Conservation (phyloP, 2,113 vertebrate genomes). For the rabbit (Oryctolagus cuniculus) region mOryCun1.1 NC_091438.1:80010501-80011000, state of each 20-base stretch:
- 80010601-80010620: neutral
- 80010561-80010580: neutral
- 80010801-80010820: neutral
- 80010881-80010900: neutral
- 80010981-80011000: neutral
- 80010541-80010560: neutral
- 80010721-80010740: neutral
- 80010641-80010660: neutral
- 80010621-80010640: fast-evolving
- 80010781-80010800: neutral
- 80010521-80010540: neutral
- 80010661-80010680: neutral
- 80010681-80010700: neutral
- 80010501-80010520: neutral
- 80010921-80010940: neutral
- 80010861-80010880: neutral
- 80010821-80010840: neutral
- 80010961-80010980: too few relatives aligned
- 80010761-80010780: neutral
- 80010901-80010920: neutral
- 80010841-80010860: neutral
- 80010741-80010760: neutral
- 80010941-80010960: neutral
- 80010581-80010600: conserved; percentile 11
- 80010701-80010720: neutral